Conservation (phyloP, 1,140 invertebrate genomes). For the Melipona quadrifasciata region DNA sequence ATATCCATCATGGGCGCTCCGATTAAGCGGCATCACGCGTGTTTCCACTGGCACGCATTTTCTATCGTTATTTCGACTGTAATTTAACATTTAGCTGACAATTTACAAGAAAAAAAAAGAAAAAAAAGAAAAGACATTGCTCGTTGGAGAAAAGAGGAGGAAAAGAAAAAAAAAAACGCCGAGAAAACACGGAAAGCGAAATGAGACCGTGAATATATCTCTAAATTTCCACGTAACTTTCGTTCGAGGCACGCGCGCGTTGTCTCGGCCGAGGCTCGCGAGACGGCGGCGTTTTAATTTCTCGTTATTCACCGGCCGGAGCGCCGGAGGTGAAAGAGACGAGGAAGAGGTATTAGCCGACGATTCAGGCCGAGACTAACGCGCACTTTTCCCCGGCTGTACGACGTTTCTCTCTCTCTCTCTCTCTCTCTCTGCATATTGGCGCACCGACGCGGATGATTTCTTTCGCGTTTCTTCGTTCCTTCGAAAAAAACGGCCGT, state of each 20-base stretch:
- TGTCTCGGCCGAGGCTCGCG: neutral
- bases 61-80: neutral
- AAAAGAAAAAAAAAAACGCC: neutral
- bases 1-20: constrained; percentile 41
- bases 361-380: constrained; percentile 82
- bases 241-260: neutral
- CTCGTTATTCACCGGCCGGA: constrained; percentile 42
- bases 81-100: no score
- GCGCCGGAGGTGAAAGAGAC: constrained; percentile 58
- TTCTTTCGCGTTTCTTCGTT: constrained; percentile 50
- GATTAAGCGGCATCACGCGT: constrained; percentile 26
- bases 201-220: neutral
- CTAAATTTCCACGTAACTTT: constrained; percentile 20
- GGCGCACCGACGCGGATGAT: constrained; percentile 53
- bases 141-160: no score
- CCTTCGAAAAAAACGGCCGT: neutral
- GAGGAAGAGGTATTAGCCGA: constrained; percentile 75
- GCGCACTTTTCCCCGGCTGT: constrained; percentile 78
- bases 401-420: constrained; percentile 76
- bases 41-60: constrained; percentile 35
- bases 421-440: neutral
- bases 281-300: constrained; percentile 58
- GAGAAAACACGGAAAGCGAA: constrained; percentile 28
- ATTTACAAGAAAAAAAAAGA: no score
- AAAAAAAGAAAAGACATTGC: no score